Evolutionary conservation across 37 sponge, comb jelly and placozoan species (phyloP), one percentile per base, ranked within the genome.

Genomic region (Eunapius fragilis): DNA sequence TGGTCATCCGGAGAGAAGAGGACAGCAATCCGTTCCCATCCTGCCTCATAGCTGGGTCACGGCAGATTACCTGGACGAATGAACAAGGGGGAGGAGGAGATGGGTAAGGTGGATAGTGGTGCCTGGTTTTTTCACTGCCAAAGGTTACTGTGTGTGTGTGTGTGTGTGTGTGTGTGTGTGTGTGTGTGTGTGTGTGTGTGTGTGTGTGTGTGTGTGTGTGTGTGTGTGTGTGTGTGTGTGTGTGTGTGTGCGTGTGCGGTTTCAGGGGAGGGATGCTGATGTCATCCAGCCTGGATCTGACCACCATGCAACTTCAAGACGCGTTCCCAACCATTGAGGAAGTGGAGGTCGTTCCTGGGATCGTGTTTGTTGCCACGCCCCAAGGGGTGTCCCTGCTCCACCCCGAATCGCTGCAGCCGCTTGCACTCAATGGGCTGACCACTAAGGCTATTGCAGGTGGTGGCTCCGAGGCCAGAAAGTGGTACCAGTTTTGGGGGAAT

Each of bases 201-300:
- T 10, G 72, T 71, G 72, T 10, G 10, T 71, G 72, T 71, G 72
- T 71, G 72, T 71, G 72, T 71, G 9, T 10, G 10, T 71, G 72
- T 71, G 72, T 71, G 72, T 71, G 72, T 71, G 72, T 71, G 72
- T 71, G 72, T 71, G 72, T 71, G 72, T 71, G 72, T 71, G 72
- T 71, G 72, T 71, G 72, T 71, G 72, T 71, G 72, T 10, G 10
- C 10, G 72, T 71, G 72, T 71, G 72, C 10, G 27, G 10, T 71
- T 7, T 71, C 30, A 31, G 72, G 4, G 72, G 4, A 30, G 27
- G 72, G 27, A 30, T 71, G 72, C 31, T 26, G 27, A 30, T 71
- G 72, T 71, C 30, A 12, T 26, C 31, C 30, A 31, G 72, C 31
- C 7, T 71, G 72, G 27, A 30, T 71, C 30, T 71, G 72, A 45